Evolutionary conservation across 2,888 invertebrate species (phyloP), one percentile per base, ranked within the genome.

Genomic region (Eupithecia subfuscata): DNA sequence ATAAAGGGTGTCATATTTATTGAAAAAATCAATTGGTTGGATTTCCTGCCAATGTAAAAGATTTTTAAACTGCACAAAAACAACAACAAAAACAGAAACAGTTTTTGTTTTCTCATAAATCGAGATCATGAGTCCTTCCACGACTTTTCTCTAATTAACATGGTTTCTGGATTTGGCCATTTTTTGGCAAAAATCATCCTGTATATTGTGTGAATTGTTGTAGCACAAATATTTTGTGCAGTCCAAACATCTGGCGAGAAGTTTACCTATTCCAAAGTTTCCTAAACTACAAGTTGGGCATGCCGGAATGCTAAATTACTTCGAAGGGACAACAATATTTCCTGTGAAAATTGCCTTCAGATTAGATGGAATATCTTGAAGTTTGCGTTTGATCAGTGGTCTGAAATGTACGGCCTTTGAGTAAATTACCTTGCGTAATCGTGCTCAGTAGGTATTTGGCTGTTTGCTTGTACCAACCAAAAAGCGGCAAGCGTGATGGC

Each of bases 241-340:
- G 78, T 70, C 70, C 78, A 78, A 80, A 80, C 76, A 80, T 75
- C 78, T 78, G 79, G 78, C 52, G 69, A 60, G 74, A 79, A 80
- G 80, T 82, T 82, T 80, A 82, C 76, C 79, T 80, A 79, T 80
- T 82, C 68, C 76, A 43, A 82, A 80, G 77, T 80, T 78, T 69
- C 74, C 70, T 71, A 67, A 74, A 74, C 75, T 75, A 74, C 65
- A 78, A 80, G 78, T 80, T 79, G 70, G 73, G 78, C 74, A 75
- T 71, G 79, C 71, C 67, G 75, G 80, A 76, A 82, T 78, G 78
- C 77, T 71, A 76, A 82, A 79, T 79, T 79, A 77, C 78, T 79
- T 78, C 60, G 70, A 77, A 76, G 76, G 78, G 80, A 78, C 75
- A 74, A 63, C 69, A 63, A 78, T 73, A 76, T 76, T 78, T 76